Evolutionary conservation across 2,888 invertebrate species (phyloP).

Genomic region (Leucophora obtusa): DNA sequence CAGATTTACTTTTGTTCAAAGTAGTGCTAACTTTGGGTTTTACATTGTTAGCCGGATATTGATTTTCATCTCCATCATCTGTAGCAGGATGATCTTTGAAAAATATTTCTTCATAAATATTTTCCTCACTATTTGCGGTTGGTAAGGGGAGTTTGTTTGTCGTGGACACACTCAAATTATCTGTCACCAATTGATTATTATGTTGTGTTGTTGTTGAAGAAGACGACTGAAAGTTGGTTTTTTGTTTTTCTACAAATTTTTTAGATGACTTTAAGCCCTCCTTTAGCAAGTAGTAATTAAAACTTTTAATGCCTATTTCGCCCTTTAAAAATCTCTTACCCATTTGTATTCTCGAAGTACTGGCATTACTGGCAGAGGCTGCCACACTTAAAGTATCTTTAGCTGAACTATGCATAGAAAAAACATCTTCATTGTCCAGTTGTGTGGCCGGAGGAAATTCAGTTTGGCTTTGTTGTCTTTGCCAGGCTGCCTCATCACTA

Average conservation of each 20-base stretch:
- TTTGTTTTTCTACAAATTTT: slow-evolving; percentile 75
- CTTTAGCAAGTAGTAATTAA: slow-evolving; percentile 78
- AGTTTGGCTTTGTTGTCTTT: slow-evolving; percentile 52
- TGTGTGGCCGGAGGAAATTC: slow-evolving; percentile 23
- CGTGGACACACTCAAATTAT: slow-evolving; percentile 3
- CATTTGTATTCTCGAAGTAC: slow-evolving; percentile 74
- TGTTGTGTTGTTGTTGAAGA: neutral
- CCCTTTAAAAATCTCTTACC: slow-evolving; percentile 77
- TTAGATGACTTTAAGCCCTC: slow-evolving; percentile 78
- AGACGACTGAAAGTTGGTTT: slow-evolving; percentile 63
- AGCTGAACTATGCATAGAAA: slow-evolving; percentile 69
- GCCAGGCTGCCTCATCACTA: slow-evolving; percentile 65
- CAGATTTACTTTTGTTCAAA: neutral
- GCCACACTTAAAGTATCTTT: slow-evolving; percentile 67
- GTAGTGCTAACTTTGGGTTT: slow-evolving; percentile 46
- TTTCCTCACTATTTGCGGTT: slow-evolving; percentile 76
- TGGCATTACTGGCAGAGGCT: slow-evolving; percentile 66
- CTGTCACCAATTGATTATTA: neutral
- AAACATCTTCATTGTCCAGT: slow-evolving; percentile 69
- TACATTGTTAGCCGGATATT: slow-evolving; percentile 43
- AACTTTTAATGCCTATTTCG: slow-evolving; percentile 79
- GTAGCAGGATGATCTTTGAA: slow-evolving; percentile 74
- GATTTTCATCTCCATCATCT: slow-evolving; percentile 67
- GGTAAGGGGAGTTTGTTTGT: slow-evolving; percentile 50
- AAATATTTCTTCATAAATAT: slow-evolving; percentile 78